phyloP scores from a whole-genome alignment of 1,140 invertebrate species.

The Brachionus paranguensis region DNA sequence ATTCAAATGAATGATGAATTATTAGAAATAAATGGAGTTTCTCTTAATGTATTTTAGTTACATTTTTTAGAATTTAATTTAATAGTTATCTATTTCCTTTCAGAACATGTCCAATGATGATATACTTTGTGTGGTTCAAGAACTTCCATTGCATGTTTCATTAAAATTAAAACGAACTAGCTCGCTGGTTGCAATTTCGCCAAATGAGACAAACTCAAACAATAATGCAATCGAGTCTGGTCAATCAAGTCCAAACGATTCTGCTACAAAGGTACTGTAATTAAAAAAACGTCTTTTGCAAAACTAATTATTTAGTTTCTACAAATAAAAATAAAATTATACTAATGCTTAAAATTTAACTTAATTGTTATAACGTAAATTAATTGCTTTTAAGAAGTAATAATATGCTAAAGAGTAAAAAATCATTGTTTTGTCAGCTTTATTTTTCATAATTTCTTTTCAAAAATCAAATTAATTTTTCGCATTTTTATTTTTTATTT shows the following conservation, averaged over 20 bases:
- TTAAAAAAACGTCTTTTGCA: not conserved
- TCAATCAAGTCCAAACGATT: not conserved
- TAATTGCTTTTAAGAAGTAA: no score
- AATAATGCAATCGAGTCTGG: not conserved
- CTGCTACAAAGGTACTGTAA: not conserved
- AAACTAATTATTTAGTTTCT: no score
- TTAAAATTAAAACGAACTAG: not conserved
- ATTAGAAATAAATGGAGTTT: constrained; percentile 29
- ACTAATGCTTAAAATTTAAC: no score
- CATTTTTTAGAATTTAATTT: not conserved
- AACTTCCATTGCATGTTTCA: constrained; percentile 12
- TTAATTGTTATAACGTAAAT: no score
- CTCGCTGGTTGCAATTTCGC: not conserved
- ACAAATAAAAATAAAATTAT: no score
- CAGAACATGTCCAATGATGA: constrained; percentile 22
- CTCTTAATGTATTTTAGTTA: not conserved
- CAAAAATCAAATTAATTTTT: no score
- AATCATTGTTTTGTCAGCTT: no score
- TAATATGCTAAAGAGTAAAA: no score
- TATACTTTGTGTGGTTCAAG: constrained; percentile 20
- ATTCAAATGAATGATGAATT: constrained; percentile 30
- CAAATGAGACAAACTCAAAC: not conserved
- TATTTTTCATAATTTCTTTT: no score
- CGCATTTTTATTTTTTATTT: no score
- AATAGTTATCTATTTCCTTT: not conserved